phyloP scores from a whole-genome alignment of 2,113 vertebrate genomes.

The Thunnus maccoyii region DNA sequence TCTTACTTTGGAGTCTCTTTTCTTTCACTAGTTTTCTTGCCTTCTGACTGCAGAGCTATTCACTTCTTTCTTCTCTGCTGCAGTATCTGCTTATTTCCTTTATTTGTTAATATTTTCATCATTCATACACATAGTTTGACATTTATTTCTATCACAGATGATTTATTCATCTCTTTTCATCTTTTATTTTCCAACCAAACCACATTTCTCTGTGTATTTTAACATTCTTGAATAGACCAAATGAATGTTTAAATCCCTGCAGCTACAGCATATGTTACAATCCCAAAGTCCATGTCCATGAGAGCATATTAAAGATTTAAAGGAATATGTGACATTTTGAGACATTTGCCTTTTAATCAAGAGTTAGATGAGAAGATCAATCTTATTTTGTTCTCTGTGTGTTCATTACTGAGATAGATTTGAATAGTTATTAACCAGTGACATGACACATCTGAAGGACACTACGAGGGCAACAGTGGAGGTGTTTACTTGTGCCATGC shows the following conservation, averaged over 20 bases:
- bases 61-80: constrained; percentile 7
- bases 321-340: not conserved
- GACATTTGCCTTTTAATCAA: not conserved
- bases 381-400: constrained; percentile 2
- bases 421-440: not conserved
- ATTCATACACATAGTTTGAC: constrained; percentile 7
- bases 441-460: not conserved
- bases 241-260: not conserved
- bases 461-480: not conserved
- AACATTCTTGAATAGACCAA: not conserved
- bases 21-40: not conserved
- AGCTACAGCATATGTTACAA: not conserved
- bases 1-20: constrained; percentile 33
- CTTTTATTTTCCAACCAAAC: constrained; percentile 35
- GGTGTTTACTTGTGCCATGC: not conserved
- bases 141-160: constrained; percentile 19
- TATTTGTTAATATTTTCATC: constrained; percentile 33
- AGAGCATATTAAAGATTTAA: not conserved
- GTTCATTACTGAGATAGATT: not conserved
- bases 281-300: not conserved
- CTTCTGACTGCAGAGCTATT: constrained; percentile 30
- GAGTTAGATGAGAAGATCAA: not conserved
- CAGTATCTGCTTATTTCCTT: constrained; percentile 27
- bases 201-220: not conserved
- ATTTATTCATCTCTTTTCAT: constrained; percentile 35